Evolutionary conservation across 2,888 invertebrate genomes (phyloP).

Genomic region (Athrips mouffetella): DNA sequence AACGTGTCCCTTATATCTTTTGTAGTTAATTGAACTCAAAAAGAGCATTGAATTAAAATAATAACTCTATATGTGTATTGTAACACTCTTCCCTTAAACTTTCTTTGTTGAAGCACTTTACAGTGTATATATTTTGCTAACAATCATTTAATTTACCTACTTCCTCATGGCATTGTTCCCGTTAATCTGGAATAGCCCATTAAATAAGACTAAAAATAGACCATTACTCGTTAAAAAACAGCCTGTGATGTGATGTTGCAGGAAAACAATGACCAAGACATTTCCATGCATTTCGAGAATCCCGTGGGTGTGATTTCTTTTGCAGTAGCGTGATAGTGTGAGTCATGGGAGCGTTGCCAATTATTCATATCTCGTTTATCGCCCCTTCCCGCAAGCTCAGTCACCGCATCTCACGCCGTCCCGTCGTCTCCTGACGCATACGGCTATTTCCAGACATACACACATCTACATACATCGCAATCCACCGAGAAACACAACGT

Average conservation of each 20-base stretch:
- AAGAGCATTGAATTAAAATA: too few species aligned
- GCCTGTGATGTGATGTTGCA: background rate
- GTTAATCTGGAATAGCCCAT: too few species aligned
- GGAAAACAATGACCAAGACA: constrained; percentile 2
- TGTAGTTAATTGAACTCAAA: too few species aligned
- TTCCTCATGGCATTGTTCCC: background rate
- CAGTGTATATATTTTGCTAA: background rate
- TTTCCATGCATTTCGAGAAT: constrained; percentile 29
- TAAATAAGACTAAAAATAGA: too few species aligned
- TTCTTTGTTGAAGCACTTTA: too few species aligned
- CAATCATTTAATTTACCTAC: background rate
- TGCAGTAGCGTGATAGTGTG: constrained; percentile 32
- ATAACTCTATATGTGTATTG: too few species aligned
- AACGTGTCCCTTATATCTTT: too few species aligned
- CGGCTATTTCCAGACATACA: constrained; percentile 54
- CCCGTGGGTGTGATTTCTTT: constrained; percentile 33
- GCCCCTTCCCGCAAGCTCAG: constrained; percentile 43
- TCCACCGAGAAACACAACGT: constrained; percentile 28
- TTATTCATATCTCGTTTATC: constrained; percentile 62
- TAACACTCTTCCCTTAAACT: too few species aligned
- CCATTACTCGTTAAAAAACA: too few species aligned
- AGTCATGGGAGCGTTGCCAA: constrained; percentile 60
- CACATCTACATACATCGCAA: constrained; percentile 34
- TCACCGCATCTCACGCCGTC: constrained; percentile 47
- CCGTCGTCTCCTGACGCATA: constrained; percentile 54